Conservation (phyloP, 2,113 vertebrate species). For the Ploceus nigricollis region DNA sequence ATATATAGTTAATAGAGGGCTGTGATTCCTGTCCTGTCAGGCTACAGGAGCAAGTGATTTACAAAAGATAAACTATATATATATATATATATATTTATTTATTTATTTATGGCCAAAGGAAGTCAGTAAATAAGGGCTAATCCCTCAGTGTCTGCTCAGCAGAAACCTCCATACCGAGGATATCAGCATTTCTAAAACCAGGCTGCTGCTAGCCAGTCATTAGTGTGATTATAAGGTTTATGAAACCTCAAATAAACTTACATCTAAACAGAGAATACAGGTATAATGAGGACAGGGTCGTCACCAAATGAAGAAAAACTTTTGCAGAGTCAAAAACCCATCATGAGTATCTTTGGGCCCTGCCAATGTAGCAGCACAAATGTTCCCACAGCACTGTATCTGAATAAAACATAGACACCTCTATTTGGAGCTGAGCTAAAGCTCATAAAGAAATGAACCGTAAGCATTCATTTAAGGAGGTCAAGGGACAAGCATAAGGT, state of each 20-base stretch:
- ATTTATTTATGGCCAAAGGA: neutral
- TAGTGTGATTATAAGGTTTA: neutral
- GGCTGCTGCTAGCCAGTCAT: neutral
- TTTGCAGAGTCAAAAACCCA: neutral
- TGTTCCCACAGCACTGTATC: neutral
- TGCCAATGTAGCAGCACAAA: neutral
- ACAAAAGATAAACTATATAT: neutral
- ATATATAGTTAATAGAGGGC: neutral
- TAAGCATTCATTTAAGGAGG: neutral
- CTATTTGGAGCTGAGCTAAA: neutral
- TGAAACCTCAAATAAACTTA: neutral
- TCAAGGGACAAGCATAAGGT: neutral
- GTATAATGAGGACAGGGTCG: neutral
- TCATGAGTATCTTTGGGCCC: neutral
- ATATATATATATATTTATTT: no score
- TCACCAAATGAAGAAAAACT: neutral
- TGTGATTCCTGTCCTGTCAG: neutral
- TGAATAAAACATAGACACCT: neutral
- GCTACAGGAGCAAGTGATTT: neutral
- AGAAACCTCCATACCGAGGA: neutral
- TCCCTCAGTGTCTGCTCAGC: neutral
- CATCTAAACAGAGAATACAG: neutral
- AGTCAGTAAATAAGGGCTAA: neutral
- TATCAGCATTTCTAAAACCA: neutral
- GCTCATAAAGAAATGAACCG: neutral